phyloP scores from a whole-genome alignment of 2,888 invertebrate genomes.

The Amiota mariae region DNA sequence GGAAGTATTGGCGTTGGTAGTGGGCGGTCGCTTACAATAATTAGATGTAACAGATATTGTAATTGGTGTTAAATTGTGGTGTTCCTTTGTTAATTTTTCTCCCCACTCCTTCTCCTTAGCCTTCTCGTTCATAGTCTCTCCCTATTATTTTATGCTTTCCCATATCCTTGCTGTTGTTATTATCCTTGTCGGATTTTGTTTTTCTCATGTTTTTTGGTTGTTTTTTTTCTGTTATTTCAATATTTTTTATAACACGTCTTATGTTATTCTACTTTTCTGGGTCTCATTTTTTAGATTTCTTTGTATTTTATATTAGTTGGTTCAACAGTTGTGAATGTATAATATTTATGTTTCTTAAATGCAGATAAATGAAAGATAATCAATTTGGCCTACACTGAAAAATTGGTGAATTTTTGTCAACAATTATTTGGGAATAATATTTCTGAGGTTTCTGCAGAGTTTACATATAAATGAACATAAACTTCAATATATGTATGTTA shows the following conservation, averaged over 20 bases:
- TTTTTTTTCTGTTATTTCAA: conserved; percentile 39
- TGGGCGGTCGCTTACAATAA: conserved; percentile 61
- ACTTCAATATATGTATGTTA: too few species aligned
- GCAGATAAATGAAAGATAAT: too few species aligned
- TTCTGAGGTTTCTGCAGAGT: too few species aligned
- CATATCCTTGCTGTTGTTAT: background rate
- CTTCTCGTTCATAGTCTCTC: conserved; percentile 27
- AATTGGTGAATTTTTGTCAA: too few species aligned
- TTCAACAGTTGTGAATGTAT: background rate
- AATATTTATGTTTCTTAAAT: background rate
- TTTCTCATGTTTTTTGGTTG: conserved; percentile 19
- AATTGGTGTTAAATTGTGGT: conserved; percentile 74
- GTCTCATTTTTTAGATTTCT: background rate
- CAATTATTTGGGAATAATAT: too few species aligned
- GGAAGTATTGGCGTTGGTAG: conserved; percentile 25
- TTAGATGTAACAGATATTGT: conserved; percentile 74
- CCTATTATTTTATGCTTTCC: conserved; percentile 19
- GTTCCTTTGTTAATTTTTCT: conserved; percentile 67
- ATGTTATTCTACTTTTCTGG: background rate
- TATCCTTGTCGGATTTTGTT: background rate
- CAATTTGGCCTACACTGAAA: too few species aligned
- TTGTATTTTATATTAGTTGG: background rate
- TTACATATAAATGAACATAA: too few species aligned
- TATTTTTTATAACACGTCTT: background rate
- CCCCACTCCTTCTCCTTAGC: conserved; percentile 41